Conservation (phyloP, 2,797 vertebrate species). For the Aeoliscus strigatus region DNA sequence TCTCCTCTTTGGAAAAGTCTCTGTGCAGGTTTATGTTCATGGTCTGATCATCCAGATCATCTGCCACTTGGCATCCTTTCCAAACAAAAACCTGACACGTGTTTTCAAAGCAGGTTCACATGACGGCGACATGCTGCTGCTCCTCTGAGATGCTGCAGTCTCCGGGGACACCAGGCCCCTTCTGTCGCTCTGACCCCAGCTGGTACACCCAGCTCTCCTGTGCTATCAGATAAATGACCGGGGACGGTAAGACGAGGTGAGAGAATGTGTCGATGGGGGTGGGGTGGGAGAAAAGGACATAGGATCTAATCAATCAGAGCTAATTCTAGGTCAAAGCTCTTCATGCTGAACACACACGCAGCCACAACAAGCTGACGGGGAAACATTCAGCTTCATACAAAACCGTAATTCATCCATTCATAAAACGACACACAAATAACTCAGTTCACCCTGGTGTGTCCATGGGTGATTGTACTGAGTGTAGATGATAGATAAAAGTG, state of each 20-base stretch:
- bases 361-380: constrained; percentile 8
- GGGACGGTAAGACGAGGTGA: neutral
- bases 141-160: constrained; percentile 34
- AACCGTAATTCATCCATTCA: too few species aligned
- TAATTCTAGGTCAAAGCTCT: constrained; percentile 54
- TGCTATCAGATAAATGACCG: constrained; percentile 52
- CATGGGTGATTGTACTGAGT: too few species aligned
- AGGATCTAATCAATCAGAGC: constrained; percentile 54
- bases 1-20: neutral
- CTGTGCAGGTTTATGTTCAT: neutral
- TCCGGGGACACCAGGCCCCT: constrained; percentile 36
- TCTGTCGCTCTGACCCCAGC: constrained; percentile 51
- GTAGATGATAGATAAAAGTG: too few species aligned
- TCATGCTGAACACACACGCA: constrained; percentile 24
- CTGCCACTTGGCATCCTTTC: neutral
- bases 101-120: neutral
- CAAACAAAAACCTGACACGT: neutral
- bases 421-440: too few species aligned
- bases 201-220: constrained; percentile 43
- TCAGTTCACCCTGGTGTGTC: too few species aligned
- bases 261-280: constrained; percentile 13
- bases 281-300: constrained; percentile 9
- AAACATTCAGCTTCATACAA: neutral
- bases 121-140: constrained; percentile 2
- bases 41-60: neutral